Evolutionary conservation across 2,113 vertebrate genomes (phyloP).

Genomic region (Grammomys dolichurus): DNA sequence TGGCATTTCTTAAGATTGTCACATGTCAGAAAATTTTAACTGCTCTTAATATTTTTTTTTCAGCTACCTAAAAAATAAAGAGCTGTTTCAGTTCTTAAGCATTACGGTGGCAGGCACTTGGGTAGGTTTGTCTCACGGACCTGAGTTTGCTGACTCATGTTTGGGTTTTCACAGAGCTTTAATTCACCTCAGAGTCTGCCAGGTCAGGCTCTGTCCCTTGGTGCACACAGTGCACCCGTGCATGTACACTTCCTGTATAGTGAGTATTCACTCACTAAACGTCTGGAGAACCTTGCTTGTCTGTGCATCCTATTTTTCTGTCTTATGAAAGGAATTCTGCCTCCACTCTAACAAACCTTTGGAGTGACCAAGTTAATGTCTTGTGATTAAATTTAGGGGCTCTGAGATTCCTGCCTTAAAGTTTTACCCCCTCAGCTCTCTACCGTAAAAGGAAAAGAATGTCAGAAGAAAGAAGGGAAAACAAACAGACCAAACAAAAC

Average conservation of each 20-base stretch:
- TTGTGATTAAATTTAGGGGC: constrained; percentile 59
- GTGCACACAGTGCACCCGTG: no score
- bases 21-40: constrained; percentile 30
- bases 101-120: not conserved
- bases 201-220: not conserved
- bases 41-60: not conserved
- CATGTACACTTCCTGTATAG: not conserved
- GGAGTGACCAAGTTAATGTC: constrained; percentile 48
- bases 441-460: constrained; percentile 73
- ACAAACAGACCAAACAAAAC: constrained; percentile 58
- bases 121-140: not conserved
- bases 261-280: not conserved
- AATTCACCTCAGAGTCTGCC: not conserved
- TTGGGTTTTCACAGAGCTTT: not conserved
- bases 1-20: constrained; percentile 5
- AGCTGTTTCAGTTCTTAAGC: not conserved
- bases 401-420: constrained; percentile 41
- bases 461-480: constrained; percentile 48
- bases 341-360: constrained; percentile 48
- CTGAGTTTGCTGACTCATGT: not conserved
- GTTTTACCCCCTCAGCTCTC: not conserved
- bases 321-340: constrained; percentile 35
- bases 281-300: not conserved
- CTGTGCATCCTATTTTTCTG: not conserved
- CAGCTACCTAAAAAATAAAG: not conserved